A percentile compares a stretch with the other conserved stretches of the same genome.
phyloP scores from a whole-genome alignment of 2,888 invertebrate species.

The Amiota communis region DNA sequence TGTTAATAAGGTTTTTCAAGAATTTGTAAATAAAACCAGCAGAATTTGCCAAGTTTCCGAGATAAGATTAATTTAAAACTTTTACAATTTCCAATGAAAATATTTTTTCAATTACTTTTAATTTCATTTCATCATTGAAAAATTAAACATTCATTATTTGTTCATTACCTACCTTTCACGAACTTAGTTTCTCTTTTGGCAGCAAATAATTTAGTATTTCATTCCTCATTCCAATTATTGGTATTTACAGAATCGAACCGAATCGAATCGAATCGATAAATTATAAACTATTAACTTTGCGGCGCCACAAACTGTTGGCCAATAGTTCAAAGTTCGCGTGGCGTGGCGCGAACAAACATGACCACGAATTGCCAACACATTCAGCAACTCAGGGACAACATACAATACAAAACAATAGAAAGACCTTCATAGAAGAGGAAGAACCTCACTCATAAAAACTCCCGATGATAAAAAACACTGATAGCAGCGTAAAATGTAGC shows the following conservation, averaged over 20 bases:
- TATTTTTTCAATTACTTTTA: background rate
- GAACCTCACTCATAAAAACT: background rate
- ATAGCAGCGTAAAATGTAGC: slow-evolving; percentile 49
- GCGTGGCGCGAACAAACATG: background rate
- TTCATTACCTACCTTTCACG: background rate
- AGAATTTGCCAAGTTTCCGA: too few species aligned
- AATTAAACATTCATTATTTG: slow-evolving; percentile 2
- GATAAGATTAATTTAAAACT: too few species aligned
- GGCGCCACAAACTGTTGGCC: slow-evolving; percentile 23
- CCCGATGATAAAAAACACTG: slow-evolving; percentile 18
- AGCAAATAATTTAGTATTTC: too few species aligned
- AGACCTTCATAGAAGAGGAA: slow-evolving; percentile 21
- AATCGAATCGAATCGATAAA: slow-evolving; percentile 29
- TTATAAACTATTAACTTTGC: slow-evolving; percentile 30
- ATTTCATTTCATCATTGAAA: background rate
- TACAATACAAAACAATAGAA: background rate
- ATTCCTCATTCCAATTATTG: too few species aligned
- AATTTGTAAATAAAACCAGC: too few species aligned
- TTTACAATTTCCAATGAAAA: background rate
- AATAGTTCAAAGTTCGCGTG: slow-evolving; percentile 16
- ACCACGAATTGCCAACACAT: background rate
- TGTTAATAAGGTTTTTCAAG: too few species aligned
- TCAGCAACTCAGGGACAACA: background rate
- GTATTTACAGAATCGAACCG: too few species aligned
- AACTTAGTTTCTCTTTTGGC: too few species aligned